Evolutionary conservation across 2,888 invertebrate species (phyloP).

Genomic region (Schrankia costaestrigalis): DNA sequence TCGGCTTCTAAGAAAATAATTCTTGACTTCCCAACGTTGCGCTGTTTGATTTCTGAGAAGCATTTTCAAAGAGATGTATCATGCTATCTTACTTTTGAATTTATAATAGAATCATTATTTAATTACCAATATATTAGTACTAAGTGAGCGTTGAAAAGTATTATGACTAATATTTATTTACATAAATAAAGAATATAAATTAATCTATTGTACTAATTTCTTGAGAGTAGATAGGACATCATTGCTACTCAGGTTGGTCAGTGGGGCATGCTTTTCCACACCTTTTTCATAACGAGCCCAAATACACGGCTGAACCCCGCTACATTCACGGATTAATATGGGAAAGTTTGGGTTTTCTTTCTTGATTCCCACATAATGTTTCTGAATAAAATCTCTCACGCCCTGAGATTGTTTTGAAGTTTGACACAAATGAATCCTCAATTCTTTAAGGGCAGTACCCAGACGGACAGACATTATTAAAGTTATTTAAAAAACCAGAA

Average conservation of each 20-base stretch:
- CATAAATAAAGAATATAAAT: conserved; percentile 24
- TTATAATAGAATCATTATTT: conserved; percentile 7
- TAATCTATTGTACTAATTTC: conserved; percentile 55
- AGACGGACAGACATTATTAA: conserved; percentile 82
- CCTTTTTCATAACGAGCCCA: conserved; percentile 95
- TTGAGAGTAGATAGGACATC: conserved; percentile 83
- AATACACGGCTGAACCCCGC: conserved; percentile 90
- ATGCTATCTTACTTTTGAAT: conserved; percentile 12
- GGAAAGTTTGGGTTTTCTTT: conserved; percentile 93
- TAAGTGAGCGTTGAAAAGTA: too few species aligned
- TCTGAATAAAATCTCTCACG: conserved; percentile 93
- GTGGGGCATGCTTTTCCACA: conserved; percentile 84
- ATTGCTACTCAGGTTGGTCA: conserved; percentile 84
- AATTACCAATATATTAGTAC: too few species aligned
- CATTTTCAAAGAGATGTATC: conserved; percentile 20
- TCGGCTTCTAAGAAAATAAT: conserved; percentile 53
- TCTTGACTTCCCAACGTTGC: conserved; percentile 48
- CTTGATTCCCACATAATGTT: conserved; percentile 92
- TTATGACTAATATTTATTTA: conserved; percentile 36
- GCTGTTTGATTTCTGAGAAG: conserved; percentile 59
- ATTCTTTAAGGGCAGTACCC: conserved; percentile 89
- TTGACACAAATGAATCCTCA: conserved; percentile 96
- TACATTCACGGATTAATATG: conserved; percentile 95
- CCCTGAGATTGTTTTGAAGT: conserved; percentile 91
- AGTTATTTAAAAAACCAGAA: not conserved